These are phyloP conservation scores for Onchidella celtica DNA, from an alignment of 2,888 invertebrate species.

Conservation along the genomic window DNA sequence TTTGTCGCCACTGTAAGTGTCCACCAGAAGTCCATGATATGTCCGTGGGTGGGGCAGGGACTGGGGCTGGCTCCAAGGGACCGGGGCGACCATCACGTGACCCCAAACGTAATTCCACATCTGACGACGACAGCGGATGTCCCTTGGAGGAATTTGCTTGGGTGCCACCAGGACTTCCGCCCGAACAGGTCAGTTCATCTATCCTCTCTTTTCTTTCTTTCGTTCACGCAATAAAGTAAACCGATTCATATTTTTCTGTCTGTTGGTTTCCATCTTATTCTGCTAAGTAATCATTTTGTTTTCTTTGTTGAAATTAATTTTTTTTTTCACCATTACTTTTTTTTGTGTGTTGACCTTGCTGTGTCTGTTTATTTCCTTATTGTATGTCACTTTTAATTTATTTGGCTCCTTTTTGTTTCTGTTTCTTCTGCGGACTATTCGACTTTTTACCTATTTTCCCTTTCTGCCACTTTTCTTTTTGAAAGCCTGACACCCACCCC, in stretches of 20 bases:
- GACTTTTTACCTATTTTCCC: too few relatives aligned
- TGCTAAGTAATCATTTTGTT: not conserved
- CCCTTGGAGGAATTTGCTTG: slow-evolving; percentile 98
- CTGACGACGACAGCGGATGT: slow-evolving; percentile 98
- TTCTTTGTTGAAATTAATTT: too few relatives aligned
- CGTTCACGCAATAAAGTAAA: not conserved
- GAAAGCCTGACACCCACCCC: too few relatives aligned
- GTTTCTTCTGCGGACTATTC: too few relatives aligned
- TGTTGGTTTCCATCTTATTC: not conserved
- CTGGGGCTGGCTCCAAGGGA: not conserved
- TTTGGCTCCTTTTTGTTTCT: too few relatives aligned
- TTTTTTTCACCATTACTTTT: too few relatives aligned
- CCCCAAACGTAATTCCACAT: slow-evolving; percentile 84
- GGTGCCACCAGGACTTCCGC: slow-evolving; percentile 97
- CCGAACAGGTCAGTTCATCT: slow-evolving; percentile 95
- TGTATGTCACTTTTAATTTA: too few relatives aligned
- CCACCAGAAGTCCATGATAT: slow-evolving; percentile 82
- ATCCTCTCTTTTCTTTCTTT: not conserved
- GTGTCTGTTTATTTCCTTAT: too few relatives aligned
- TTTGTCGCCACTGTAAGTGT: slow-evolving; percentile 91
- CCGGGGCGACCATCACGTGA: slow-evolving; percentile 34
- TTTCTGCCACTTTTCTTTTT: too few relatives aligned
- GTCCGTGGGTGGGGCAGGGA: slow-evolving; percentile 57
- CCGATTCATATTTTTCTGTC: slow-evolving; percentile 4
- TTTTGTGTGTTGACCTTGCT: too few relatives aligned